Conservation (phyloP, 2,113 vertebrate genomes). For the Festucalex cinctus region DNA sequence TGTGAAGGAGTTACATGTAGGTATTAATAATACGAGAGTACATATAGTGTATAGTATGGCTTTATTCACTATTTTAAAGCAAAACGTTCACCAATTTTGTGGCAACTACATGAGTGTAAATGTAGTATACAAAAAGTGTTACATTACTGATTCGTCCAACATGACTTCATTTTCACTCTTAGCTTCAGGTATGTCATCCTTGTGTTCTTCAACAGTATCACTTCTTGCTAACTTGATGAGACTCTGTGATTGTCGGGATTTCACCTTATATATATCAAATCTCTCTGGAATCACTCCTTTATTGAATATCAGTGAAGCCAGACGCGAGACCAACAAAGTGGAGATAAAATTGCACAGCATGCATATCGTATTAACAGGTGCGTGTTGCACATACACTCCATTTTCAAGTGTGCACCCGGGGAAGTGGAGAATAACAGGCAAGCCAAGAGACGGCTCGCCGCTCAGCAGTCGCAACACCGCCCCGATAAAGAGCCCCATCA, state of each 20-base stretch:
- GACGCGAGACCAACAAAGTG: constrained; percentile 57
- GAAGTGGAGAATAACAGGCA: constrained; percentile 62
- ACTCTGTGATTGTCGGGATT: background rate
- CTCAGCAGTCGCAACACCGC: constrained; percentile 67
- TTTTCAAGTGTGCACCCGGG: constrained; percentile 44
- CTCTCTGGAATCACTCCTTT: constrained; percentile 57
- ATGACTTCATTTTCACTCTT: constrained; percentile 8
- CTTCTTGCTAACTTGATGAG: background rate
- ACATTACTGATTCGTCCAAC: background rate
- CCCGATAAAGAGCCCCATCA: constrained; percentile 58
- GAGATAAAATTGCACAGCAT: constrained; percentile 32
- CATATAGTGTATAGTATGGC: too few relatives aligned
- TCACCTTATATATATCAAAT: constrained; percentile 67
- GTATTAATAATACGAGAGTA: too few relatives aligned
- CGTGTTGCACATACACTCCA: constrained; percentile 27
- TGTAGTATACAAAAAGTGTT: too few relatives aligned
- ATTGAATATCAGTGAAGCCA: constrained; percentile 60
- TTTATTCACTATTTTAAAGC: too few relatives aligned
- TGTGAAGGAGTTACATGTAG: too few relatives aligned
- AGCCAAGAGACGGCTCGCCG: constrained; percentile 67
- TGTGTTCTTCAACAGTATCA: background rate
- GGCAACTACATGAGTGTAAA: too few relatives aligned
- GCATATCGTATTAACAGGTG: constrained; percentile 35
- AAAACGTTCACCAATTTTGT: too few relatives aligned
- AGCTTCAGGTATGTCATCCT: background rate